Evolutionary conservation across 2,888 invertebrate genomes (phyloP).

Genomic region (Agrochola lychnidis): DNA sequence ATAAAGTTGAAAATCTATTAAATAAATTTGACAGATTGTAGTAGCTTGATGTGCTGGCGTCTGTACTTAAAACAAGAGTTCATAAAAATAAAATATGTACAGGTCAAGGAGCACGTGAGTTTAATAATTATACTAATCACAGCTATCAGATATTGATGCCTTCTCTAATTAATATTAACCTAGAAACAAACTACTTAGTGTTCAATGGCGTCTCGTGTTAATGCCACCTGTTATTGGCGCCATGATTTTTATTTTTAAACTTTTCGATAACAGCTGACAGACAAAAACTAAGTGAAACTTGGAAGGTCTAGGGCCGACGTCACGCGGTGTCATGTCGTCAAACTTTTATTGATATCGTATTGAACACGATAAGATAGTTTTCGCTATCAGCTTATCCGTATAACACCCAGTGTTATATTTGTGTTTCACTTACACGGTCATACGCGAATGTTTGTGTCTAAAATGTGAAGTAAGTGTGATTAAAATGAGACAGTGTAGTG

Average conservation of each 20-base stretch:
- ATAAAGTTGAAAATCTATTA: too few relatives aligned
- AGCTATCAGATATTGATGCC: conserved; percentile 36
- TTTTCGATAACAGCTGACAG: conserved; percentile 42
- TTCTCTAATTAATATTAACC: conserved; percentile 52
- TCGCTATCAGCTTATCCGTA: conserved; percentile 75
- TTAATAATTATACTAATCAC: conserved; percentile 35
- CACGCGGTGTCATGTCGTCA: conserved; percentile 61
- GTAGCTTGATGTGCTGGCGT: too few relatives aligned
- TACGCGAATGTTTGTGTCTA: conserved; percentile 60
- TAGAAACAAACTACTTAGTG: conserved; percentile 30
- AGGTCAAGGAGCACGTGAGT: conserved; percentile 10
- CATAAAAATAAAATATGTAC: not conserved
- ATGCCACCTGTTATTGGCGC: conserved; percentile 18
- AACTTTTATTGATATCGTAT: conserved; percentile 83
- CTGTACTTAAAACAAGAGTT: not conserved
- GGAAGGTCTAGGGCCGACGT: conserved; percentile 73
- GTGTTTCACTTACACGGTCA: conserved; percentile 71
- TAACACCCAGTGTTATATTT: conserved; percentile 74
- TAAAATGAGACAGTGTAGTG: conserved; percentile 77
- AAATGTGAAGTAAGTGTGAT: conserved; percentile 67
- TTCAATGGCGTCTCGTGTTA: conserved; percentile 13
- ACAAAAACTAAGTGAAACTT: conserved; percentile 37
- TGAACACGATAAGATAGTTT: conserved; percentile 85
- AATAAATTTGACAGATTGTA: too few relatives aligned
- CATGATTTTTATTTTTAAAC: conserved; percentile 25